Evolutionary conservation across 2,888 invertebrate species (phyloP).

Genomic region (Dendrolimus pini): DNA sequence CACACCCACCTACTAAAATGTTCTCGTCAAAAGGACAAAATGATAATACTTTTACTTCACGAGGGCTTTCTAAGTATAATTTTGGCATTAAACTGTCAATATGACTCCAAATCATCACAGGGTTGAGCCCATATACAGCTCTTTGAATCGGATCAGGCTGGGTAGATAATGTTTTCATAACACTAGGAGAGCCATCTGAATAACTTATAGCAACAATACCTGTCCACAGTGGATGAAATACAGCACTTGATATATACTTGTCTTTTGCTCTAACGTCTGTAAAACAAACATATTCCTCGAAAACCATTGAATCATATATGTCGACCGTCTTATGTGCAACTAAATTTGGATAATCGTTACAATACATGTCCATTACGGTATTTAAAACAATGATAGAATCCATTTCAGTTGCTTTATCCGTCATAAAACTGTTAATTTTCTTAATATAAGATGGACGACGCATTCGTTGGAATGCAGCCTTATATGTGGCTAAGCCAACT

Average conservation of each 20-base stretch:
- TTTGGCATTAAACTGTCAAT: constrained; percentile 82
- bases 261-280: constrained; percentile 80
- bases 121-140: constrained; percentile 78
- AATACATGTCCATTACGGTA: constrained; percentile 77
- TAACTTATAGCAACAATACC: constrained; percentile 83
- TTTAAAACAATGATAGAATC: constrained; percentile 58
- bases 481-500: constrained; percentile 42
- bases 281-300: constrained; percentile 79
- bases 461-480: constrained; percentile 42
- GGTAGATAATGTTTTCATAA: constrained; percentile 51
- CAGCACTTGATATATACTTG: constrained; percentile 79
- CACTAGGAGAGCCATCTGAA: constrained; percentile 72
- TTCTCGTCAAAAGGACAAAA: constrained; percentile 84
- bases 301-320: constrained; percentile 48
- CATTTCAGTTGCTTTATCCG: constrained; percentile 36
- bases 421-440: constrained; percentile 44
- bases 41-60: constrained; percentile 80
- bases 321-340: constrained; percentile 42
- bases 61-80: constrained; percentile 80
- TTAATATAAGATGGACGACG: constrained; percentile 56
- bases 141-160: constrained; percentile 67
- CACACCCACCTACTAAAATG: constrained; percentile 82
- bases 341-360: constrained; percentile 77
- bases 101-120: constrained; percentile 86
- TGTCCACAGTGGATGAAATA: constrained; percentile 84